phyloP scores from a whole-genome alignment of 2,113 vertebrate species.

The Pachycephala philippinensis region DNA sequence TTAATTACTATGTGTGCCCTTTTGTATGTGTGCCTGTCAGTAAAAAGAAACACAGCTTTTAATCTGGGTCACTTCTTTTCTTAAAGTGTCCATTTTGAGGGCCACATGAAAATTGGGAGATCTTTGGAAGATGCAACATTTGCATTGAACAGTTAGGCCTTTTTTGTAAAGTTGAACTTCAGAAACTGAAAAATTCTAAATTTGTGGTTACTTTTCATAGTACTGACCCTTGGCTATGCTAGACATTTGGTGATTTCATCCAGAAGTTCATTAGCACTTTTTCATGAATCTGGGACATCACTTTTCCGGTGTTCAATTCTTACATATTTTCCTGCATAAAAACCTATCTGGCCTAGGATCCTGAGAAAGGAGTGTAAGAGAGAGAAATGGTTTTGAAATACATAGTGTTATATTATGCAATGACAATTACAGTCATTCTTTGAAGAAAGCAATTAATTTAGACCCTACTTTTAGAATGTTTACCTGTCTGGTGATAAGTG shows the following conservation, averaged over 20 bases:
- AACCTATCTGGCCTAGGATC: not conserved
- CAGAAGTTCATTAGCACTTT: not conserved
- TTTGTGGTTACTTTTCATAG: not conserved
- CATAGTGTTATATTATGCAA: not conserved
- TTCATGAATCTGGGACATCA: not conserved
- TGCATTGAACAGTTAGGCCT: not conserved
- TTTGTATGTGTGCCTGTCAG: not conserved
- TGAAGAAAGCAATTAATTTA: not conserved
- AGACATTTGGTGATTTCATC: not conserved
- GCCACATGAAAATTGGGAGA: not conserved
- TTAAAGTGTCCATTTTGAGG: not conserved
- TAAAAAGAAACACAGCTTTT: not conserved
- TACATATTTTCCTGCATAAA: not conserved
- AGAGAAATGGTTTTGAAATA: not conserved
- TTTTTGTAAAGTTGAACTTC: not conserved
- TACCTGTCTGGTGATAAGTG: not conserved
- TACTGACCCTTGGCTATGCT: not conserved
- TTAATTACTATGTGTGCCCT: not conserved
- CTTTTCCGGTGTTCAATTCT: not conserved
- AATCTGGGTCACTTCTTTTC: not conserved
- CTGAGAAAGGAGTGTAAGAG: not conserved
- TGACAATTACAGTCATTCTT: not conserved
- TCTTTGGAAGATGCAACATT: not conserved
- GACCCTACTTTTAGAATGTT: not conserved
- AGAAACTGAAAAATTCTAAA: not conserved